Evolutionary conservation across 2,113 vertebrate species (phyloP).

Genomic region (Morone chrysops): DNA sequence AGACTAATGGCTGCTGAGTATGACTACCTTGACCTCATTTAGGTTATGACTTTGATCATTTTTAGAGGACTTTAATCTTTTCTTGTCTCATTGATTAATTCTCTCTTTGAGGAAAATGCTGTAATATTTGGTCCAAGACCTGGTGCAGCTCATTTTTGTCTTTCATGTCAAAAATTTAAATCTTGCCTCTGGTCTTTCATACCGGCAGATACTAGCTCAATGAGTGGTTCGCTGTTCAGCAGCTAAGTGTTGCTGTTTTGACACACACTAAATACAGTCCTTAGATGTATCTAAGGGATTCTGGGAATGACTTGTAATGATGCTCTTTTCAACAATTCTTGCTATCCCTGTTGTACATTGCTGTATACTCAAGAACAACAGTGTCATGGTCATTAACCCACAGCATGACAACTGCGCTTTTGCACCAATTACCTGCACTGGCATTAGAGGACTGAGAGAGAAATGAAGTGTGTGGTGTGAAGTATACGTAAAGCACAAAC

Average conservation of each 20-base stretch:
- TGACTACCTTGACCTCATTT: slow-evolving; percentile 64
- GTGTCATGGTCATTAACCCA: slow-evolving; percentile 69
- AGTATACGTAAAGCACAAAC: slow-evolving; percentile 63
- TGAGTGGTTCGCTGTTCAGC: slow-evolving; percentile 20
- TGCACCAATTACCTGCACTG: slow-evolving; percentile 57
- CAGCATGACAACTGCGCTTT: slow-evolving; percentile 56
- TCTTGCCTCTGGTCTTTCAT: slow-evolving; percentile 5
- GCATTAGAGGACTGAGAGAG: slow-evolving; percentile 46
- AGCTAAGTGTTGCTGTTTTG: slow-evolving; percentile 23
- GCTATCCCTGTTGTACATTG: slow-evolving; percentile 16
- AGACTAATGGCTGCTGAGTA: slow-evolving; percentile 68
- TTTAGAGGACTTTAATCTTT: slow-evolving; percentile 72
- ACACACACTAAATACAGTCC: slow-evolving; percentile 12
- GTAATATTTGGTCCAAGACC: slow-evolving; percentile 18
- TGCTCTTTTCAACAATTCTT: slow-evolving; percentile 31
- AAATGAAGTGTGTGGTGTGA: slow-evolving; percentile 64
- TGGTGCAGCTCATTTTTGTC: slow-evolving; percentile 3
- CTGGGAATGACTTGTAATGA: slow-evolving; percentile 43
- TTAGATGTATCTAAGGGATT: slow-evolving; percentile 35
- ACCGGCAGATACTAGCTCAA: background rate
- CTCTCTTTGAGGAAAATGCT: slow-evolving; percentile 27
- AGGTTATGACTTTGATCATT: slow-evolving; percentile 75
- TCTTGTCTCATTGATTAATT: slow-evolving; percentile 40
- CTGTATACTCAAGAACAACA: slow-evolving; percentile 53
- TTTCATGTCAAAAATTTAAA: slow-evolving; percentile 8